Evolutionary conservation across 1,140 invertebrate species (phyloP), one percentile per base, ranked within the genome.

Genomic region (Aphaenogaster ashmeadi): DNA sequence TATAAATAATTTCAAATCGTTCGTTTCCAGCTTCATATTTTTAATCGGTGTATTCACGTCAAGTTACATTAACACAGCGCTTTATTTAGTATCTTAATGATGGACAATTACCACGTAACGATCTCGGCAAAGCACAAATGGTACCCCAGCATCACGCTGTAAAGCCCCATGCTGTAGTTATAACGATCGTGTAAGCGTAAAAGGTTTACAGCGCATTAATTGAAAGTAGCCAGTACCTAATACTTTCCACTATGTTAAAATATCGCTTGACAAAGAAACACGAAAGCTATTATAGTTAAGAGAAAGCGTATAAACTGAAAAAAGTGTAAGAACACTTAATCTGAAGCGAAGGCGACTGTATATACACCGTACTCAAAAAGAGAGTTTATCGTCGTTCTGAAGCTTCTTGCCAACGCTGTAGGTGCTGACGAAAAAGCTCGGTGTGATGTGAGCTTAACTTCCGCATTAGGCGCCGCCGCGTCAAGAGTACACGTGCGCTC

Each of bases 1-100:
- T 18, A 18, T 27, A 27, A 84, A 75, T 84, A 60, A 84, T 84
- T 84, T 84, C 41, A 58, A 72, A 72, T 44, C 3, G 21, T 83
- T 72, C 8, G 18, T 47, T 38, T 18, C 54, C 33, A 47, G 5
- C 33, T 83, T 13, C 52, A 9, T 75, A 7, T 60, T 56, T 38
- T 72, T 47, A 36, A 47, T n/a, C 18, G 7, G 9, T 72, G 15
- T 27, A 27, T 0, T 27, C 38, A 60, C 8, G 9, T 74, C 27
- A 54, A 47, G 15, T 75, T 56, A 15, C 21, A 33, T 60, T 75
- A 75, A 84, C 27, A 2, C 41, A 33, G 18, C 18, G 18, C 36
- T 83, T 74, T 83, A 74, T 74, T 84, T 50, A 84, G 27, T 36
- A 47, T 27, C 41, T 50, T 74, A 75, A 84, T 41, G 54, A 44